A percentile compares a stretch with the other conserved stretches of the same genome.
Evolutionary conservation across 2,113 vertebrate genomes (phyloP).

Genomic region (Camelus dromedarius): DNA sequence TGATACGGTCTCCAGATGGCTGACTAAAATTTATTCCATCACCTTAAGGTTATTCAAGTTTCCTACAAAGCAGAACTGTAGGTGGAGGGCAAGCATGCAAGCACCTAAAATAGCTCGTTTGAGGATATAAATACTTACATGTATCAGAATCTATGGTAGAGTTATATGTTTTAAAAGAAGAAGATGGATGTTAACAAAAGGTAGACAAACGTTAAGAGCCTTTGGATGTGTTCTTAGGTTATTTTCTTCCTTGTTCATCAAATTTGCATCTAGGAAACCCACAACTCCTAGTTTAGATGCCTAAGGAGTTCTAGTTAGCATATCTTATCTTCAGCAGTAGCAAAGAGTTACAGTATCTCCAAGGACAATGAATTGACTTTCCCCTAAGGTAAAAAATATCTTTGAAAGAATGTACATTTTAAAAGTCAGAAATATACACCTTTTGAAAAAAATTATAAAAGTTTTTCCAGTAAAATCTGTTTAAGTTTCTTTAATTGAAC

Average conservation of each 20-base stretch:
- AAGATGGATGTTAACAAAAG: constrained; percentile 6
- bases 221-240: background rate
- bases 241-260: background rate
- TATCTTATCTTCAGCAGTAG: background rate
- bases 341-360: background rate
- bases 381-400: background rate
- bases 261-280: background rate
- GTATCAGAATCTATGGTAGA: background rate
- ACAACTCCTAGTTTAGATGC: background rate
- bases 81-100: background rate
- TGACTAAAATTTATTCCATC: constrained; percentile 50
- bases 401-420: constrained; percentile 1
- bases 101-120: background rate
- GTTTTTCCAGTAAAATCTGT: constrained; percentile 12
- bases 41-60: constrained; percentile 45
- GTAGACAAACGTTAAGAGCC: background rate
- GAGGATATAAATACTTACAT: background rate
- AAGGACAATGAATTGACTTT: background rate
- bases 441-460: constrained; percentile 21
- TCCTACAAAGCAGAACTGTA: constrained; percentile 24
- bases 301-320: background rate
- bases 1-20: constrained; percentile 23
- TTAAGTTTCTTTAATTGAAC: constrained; percentile 26
- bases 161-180: background rate
- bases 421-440: background rate